Evolutionary conservation across 2,797 vertebrate species (phyloP).

Genomic region (Alauda arvensis): DNA sequence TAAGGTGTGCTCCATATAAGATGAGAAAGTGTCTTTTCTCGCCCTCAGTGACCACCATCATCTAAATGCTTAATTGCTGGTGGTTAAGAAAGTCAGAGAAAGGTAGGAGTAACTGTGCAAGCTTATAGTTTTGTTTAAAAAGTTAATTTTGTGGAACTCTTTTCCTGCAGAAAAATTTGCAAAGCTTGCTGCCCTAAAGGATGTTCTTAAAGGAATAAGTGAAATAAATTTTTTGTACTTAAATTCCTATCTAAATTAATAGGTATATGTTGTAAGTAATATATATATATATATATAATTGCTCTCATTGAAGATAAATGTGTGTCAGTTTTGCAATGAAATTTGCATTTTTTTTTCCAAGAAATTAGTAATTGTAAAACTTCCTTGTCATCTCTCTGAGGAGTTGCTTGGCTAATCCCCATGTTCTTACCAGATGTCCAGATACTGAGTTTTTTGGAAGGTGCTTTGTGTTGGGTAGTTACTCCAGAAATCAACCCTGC

Average conservation of each 20-base stretch:
- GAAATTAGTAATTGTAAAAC: background rate
- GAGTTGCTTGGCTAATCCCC: background rate
- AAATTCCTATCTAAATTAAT: background rate
- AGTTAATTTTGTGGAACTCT: background rate
- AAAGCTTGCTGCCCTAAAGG: background rate
- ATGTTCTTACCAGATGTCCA: background rate
- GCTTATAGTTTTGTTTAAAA: background rate
- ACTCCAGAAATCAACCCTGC: background rate
- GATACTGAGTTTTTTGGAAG: background rate
- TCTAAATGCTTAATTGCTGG: background rate
- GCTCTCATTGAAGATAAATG: background rate
- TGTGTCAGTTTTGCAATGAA: background rate
- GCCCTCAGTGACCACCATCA: accelerated
- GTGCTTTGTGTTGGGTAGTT: background rate
- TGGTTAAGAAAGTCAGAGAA: background rate
- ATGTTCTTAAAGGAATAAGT: background rate
- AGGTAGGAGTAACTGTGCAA: background rate
- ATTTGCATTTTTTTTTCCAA: background rate
- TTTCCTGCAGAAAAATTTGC: background rate
- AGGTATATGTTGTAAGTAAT: background rate
- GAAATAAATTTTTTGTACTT: background rate
- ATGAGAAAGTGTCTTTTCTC: background rate
- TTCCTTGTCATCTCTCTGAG: background rate
- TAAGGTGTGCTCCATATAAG: background rate
- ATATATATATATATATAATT: background rate